Base-by-base conservation (phyloP, 2,797 vertebrate species). In the Cossypha heuglini region DNA sequence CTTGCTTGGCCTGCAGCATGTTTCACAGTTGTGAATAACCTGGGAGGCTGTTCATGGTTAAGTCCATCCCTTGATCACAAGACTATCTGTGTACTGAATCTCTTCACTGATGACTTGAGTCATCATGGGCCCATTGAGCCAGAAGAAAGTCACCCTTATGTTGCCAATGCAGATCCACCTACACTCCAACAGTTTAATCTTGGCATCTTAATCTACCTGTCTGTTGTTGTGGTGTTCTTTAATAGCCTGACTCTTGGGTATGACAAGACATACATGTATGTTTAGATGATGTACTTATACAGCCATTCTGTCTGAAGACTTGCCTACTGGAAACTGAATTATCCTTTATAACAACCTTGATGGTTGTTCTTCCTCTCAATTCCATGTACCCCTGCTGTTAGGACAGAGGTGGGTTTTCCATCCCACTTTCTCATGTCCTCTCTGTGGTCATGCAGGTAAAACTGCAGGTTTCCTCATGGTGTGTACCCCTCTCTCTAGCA, bases 41-140 rank as follows among this genome's bases (percentile, higher is more conserved):
- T 62, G 31, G 73, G 31, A 42, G 31, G 29, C 26, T 6, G 9
- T 24, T 33, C 31, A 29, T 35, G 9, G 25, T 76, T 29, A 43
- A 24, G 19, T 76, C 6, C 16, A 52, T 35, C 48, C 25, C 12
- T 76, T 52, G 20, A 29, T 29, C 31, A 42, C 9, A 35, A 76
- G 31, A 25, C 15, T 25, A 62, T 51, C 46, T 51, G 25, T 51
- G 17, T 33, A 18, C 52, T 52, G 11, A 51, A 42, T 62, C 25
- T 62, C 37, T 62, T 51, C 31, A 17, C 31, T 51, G 31, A 42
- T 62, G 31, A 28, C 18, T 11, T 62, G 46, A 42, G 37, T 42
- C 0, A 0, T 35, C 31, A 24, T 29, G 31, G 25, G 20, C 31
- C 48, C 38, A 63, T 12, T 1, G 3, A 63, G 25, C 25, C n/a